Base-by-base conservation (phyloP, 2,113 vertebrate genomes). In the Phyllostomus hastatus region DNA sequence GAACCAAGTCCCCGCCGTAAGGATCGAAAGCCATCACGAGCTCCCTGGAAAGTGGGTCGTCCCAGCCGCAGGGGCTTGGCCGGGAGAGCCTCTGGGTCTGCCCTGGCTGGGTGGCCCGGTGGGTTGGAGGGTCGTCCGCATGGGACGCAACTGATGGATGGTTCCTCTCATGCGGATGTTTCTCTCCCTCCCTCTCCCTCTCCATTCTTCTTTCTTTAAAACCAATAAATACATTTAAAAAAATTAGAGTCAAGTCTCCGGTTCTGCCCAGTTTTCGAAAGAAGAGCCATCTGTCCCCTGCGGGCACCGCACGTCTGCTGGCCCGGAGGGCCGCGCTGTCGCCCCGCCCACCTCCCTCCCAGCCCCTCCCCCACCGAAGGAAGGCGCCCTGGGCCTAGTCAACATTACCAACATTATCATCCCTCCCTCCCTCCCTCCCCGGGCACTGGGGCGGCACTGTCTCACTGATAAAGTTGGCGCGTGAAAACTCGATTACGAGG, bases 361-460 rank as follows among this genome's bases (percentile, higher is more conserved):
- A 10, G 16, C 1, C 20, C 54, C 19, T 12, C 50, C 50, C 12
- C 24, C 57, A 38, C 33, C n/a, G 8, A 31, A 70, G 57, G 46
- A 38, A 83, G 66, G 64, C 16, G 0, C 6, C 22, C 43, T 33
- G 81, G 70, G 70, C 61, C 3, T 2, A 5, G 43, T 20, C 66
- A 84, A 92, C 85, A 9, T 6, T 15, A 17, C 43, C 67, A 57
- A 46, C 5, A 1, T 78, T 7, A 38, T 48, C 14, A 4, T 0
- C 0, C 46, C 10, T 10, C 48, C 14, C 2, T 0, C 0, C 46
- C 10, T 10, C 41, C 26, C 50, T 38, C 0, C 0, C 52, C 1
- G 5, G 82, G 50, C 79, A 8, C 64, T 24, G 1, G 5, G 79
- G 43, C n/a, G 64, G 73, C 80, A 17, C 73, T 88, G 67, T 94